Percentiles rank a stretch among this genome's conserved stretches.
phyloP scores from a whole-genome alignment of 2,113 vertebrate species.

The Petroica traversi region DNA sequence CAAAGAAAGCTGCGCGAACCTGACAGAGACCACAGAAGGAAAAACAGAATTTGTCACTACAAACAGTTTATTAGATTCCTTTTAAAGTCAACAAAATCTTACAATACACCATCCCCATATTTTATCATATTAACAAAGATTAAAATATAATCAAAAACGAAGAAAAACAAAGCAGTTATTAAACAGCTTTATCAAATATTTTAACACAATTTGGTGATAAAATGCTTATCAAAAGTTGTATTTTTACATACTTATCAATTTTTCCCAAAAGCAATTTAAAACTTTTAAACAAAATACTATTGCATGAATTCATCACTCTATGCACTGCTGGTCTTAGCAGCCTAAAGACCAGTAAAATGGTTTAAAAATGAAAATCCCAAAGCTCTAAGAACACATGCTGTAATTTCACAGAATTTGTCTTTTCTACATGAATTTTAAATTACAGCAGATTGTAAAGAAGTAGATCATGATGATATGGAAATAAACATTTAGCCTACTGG shows the following conservation, averaged over 20 bases:
- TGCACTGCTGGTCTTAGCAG: neutral
- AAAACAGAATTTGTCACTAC: neutral
- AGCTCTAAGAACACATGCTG: neutral
- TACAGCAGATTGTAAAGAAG: neutral
- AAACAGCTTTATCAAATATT: neutral
- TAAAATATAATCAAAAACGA: neutral
- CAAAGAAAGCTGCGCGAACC: constrained; percentile 93
- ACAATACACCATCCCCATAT: fast-evolving
- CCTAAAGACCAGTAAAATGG: neutral
- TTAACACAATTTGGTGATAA: neutral
- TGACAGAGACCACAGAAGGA: constrained; percentile 30
- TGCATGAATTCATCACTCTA: neutral
- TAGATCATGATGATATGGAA: neutral
- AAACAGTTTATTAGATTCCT: neutral
- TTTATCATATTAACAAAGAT: neutral
- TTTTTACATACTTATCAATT: neutral
- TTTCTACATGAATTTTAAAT: neutral
- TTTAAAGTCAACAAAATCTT: neutral
- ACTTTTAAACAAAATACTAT: neutral
- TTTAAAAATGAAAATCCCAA: neutral
- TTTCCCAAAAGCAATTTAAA: neutral
- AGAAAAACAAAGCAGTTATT: neutral
- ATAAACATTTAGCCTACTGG: neutral
- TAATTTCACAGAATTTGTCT: neutral
- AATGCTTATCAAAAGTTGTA: neutral